phyloP scores from a whole-genome alignment of 2,888 invertebrate genomes.

The Gortyna flavago region DNA sequence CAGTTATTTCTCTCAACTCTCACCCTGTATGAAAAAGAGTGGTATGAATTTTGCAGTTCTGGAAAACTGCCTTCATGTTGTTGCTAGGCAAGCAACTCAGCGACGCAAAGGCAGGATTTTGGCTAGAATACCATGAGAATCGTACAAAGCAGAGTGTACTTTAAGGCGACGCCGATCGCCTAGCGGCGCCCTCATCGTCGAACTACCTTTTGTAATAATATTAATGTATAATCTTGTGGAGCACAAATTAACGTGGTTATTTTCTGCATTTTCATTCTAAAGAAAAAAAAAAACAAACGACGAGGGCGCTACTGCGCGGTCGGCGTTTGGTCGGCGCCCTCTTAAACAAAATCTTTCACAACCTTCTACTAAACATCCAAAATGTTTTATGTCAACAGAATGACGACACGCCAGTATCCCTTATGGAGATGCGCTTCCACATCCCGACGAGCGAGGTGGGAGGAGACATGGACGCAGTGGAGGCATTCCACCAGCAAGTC shows the following conservation, averaged over 20 bases:
- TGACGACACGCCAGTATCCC: constrained; percentile 98
- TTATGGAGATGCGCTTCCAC: constrained; percentile 99
- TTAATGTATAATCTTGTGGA: no score
- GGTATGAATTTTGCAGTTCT: no score
- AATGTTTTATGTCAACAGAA: constrained; percentile 91
- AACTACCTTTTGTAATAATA: no score
- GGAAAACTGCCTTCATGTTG: neutral
- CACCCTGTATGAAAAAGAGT: neutral
- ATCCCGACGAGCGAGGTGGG: constrained; percentile 97
- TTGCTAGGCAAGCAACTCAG: neutral
- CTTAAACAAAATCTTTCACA: neutral
- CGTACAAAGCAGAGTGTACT: neutral
- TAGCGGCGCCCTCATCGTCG: no score
- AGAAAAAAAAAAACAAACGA: no score
- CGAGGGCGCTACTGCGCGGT: no score
- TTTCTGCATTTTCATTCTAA: no score
- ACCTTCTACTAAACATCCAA: neutral
- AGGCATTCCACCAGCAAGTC: constrained; percentile 99
- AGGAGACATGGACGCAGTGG: constrained; percentile 97
- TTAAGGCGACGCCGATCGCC: no score
- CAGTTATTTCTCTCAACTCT: neutral
- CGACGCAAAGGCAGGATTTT: neutral
- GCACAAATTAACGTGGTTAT: no score
- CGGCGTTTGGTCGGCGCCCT: no score
- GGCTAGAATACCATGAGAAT: neutral